phyloP scores from a whole-genome alignment of 1,140 invertebrate genomes.

The Scaptomyza graminum region DNA sequence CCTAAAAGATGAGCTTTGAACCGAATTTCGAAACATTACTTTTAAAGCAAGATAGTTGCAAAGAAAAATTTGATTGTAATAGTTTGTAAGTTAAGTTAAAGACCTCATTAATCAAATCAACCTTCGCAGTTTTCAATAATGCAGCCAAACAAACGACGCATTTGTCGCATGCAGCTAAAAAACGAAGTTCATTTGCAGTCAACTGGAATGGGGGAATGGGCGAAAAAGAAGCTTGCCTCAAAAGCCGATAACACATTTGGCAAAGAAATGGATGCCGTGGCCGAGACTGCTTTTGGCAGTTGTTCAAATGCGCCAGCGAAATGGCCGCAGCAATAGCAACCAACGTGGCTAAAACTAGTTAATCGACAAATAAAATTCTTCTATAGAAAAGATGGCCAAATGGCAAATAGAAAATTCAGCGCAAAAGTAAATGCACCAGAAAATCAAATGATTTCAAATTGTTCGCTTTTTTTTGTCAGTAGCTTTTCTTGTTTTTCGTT shows the following conservation, averaged over 20 bases:
- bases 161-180: slow-evolving; percentile 40
- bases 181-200: slow-evolving; percentile 67
- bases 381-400: slow-evolving; percentile 3
- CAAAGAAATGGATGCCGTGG: slow-evolving; percentile 55
- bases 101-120: slow-evolving; percentile 46
- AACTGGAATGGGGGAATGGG: slow-evolving; percentile 48
- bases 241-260: slow-evolving; percentile 67
- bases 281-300: slow-evolving; percentile 49
- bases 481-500: background rate
- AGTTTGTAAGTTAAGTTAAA: background rate
- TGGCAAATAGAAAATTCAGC: slow-evolving; percentile 15
- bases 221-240: background rate
- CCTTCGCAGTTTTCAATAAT: slow-evolving; percentile 58
- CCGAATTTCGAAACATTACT: too few species aligned
- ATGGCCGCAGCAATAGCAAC: slow-evolving; percentile 28
- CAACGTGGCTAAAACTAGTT: slow-evolving; percentile 54
- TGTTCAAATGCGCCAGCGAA: slow-evolving; percentile 44
- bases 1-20: too few species aligned
- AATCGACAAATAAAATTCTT: slow-evolving; percentile 67
- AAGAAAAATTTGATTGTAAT: too few species aligned
- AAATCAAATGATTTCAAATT: slow-evolving; percentile 69
- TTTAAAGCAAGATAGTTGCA: too few species aligned
- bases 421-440: slow-evolving; percentile 59
- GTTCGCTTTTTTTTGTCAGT: slow-evolving; percentile 6
- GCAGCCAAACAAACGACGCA: background rate